Base-by-base conservation (phyloP, 2,113 vertebrate genomes). In the Trichomycterus rosablanca region DNA sequence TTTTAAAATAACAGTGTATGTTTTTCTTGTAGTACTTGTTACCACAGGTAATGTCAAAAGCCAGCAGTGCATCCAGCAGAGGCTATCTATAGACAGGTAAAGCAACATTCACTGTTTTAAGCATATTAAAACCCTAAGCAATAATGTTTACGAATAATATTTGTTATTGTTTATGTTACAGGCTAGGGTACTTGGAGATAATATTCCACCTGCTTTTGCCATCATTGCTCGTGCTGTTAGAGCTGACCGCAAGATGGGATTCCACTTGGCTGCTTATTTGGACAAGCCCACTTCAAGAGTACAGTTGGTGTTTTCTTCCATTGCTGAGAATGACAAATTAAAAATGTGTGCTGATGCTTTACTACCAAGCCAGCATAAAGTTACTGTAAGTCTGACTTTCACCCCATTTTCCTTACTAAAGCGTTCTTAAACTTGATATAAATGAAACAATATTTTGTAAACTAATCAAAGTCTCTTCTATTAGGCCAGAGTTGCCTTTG, bases 331-430 rank as follows among this genome's bases (percentile, higher is more conserved):
- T 11, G 77, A 81, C 80, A 87, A 83, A 45, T 92, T 87, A 86
- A 85, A 79, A 62, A 2, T 88, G 23, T 89, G 86, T 70, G 82
- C 81, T 59, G 88, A 91, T 72, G 85, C 85, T 40, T 68, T 76
- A 24, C 5, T 87, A 34, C 65, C 84, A 57, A 90, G 81, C 70
- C 1, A 66, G 57, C 81, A 91, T 72, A 90, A 91, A 75, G 56
- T 81, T 37, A 72, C 7, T 83, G 92, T 94, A 84, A 84, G 79
- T 50, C 4, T 6, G 2, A 3, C 34, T 4, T 35, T 4, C 15
- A 3, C 16, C 32, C 48, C 40, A 11, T 10, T 18, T 49, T 44
- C 9, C 18, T 14, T 9, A n/a, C 18, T 52, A 20, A 42, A 6
- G 10, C 12, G 19, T 46, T 22, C 10, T 45, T 8, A 40, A 40